Conservation (phyloP, 2,888 invertebrate genomes). For the Cataglyphis altisquamis region DNA sequence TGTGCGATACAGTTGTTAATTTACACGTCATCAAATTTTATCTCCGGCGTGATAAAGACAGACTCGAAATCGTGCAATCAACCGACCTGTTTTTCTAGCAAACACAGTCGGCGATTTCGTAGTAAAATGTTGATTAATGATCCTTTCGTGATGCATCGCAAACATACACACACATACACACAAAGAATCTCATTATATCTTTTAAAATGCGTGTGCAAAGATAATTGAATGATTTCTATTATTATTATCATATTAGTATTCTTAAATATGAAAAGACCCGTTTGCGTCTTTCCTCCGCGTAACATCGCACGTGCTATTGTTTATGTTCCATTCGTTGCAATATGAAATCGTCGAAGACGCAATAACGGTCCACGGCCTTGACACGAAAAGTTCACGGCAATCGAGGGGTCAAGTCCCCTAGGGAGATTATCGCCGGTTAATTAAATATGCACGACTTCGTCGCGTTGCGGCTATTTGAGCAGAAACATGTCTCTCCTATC, state of each 20-base stretch:
- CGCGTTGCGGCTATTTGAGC: neutral
- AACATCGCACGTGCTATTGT: conserved; percentile 18
- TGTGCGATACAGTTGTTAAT: conserved; percentile 53
- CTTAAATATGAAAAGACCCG: neutral
- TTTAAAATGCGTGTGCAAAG: neutral
- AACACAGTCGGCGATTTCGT: neutral
- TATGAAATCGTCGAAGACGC: conserved; percentile 41
- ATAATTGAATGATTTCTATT: conserved; percentile 1
- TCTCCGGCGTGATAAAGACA: conserved; percentile 39
- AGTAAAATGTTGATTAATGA: neutral
- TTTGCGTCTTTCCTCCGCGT: neutral
- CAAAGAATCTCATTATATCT: neutral
- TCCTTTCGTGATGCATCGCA: neutral
- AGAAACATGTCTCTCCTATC: conserved; percentile 30
- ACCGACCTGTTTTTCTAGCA: neutral
- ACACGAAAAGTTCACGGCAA: conserved; percentile 48
- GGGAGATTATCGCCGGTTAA: conserved; percentile 64
- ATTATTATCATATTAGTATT: neutral
- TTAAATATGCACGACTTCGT: conserved; percentile 59
- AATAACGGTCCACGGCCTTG: conserved; percentile 56
- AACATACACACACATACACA: neutral
- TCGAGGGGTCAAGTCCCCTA: conserved; percentile 22
- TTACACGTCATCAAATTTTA: conserved; percentile 44
- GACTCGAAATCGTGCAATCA: conserved; percentile 30
- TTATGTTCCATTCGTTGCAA: neutral